Base-by-base conservation (phyloP, 2,113 vertebrate genomes). In the Fregetta grallaria region DNA sequence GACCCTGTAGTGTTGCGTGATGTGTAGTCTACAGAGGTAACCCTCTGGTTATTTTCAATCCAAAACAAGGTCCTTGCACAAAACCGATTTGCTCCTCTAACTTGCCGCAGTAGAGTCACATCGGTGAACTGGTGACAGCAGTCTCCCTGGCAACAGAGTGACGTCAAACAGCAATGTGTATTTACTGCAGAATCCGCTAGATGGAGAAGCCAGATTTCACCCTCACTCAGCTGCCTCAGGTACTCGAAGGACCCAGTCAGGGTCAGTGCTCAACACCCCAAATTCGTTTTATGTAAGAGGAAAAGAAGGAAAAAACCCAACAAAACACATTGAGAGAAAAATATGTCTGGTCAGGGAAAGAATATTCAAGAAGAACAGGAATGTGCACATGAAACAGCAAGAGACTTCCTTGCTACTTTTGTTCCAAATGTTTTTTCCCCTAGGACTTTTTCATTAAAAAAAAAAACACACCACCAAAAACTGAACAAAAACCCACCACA, bases 111-210 rank as follows among this genome's bases (percentile, higher is more conserved):
- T 70, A 66, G 96, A 97, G 97, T 96, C 96, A 97, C 96, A 83
- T 52, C 86, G 71, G 93, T 97, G 95, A 96, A 97, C 95, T 82
- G 96, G 95, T 97, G 97, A 97, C 97, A 98, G 84, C 70, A 66
- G 95, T 98, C 97, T 96, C 97, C 98, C 97, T 98, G 95, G 98
- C 97, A 98, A 98, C 97, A 95, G 96, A 38, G 90, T 93, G 96
- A 98, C 97, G 97, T 97, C 97, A 98, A 97, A 94, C 91, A 91
- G 92, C 89, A 80, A 45, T 8, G 89, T 96, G 95, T 47, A 97
- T 88, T 98, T 96, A 12, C 84, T 86, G 97, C 96, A 97, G 96
- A 93, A 94, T 90, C 97, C 97, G 55, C 97, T 97, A 98, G 97
- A 97, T 96, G 97, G 97, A 97, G 97, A 95, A 96, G 83, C 94